phyloP scores from a whole-genome alignment of 2,797 vertebrate species.

The Sebastes melanostomus region DNA sequence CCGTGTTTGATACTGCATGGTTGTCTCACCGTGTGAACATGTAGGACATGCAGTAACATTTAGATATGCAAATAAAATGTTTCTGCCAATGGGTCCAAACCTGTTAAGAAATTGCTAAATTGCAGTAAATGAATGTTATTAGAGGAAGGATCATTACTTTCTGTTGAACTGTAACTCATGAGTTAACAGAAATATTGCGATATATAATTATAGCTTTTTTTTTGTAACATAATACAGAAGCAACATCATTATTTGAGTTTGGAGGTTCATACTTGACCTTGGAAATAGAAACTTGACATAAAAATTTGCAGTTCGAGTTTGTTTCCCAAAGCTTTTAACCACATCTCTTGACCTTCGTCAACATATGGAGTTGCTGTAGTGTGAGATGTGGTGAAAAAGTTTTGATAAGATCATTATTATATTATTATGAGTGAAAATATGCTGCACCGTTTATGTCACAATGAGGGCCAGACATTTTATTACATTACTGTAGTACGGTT shows the following conservation, averaged over 20 bases:
- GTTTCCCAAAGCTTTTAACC: not conserved
- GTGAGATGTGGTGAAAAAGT: not conserved
- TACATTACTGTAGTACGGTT: not conserved
- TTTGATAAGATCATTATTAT: not conserved
- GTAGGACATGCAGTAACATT: not conserved
- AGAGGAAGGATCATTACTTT: not conserved
- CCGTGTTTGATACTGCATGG: not conserved
- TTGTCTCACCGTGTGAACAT: not conserved
- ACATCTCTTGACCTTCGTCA: not conserved
- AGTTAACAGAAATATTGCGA: not conserved
- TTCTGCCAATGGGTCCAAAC: not conserved
- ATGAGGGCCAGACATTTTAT: not conserved
- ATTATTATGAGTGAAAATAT: not conserved
- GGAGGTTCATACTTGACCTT: not conserved
- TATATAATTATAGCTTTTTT: not conserved
- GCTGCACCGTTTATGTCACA: not conserved
- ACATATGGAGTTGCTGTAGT: not conserved
- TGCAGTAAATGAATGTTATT: not conserved
- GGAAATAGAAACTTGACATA: not conserved
- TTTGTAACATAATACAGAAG: not conserved
- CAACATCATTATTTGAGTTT: not conserved
- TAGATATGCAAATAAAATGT: not conserved
- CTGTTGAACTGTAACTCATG: not conserved
- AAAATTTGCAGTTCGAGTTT: not conserved
- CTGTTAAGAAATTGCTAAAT: not conserved